A percentile compares a stretch with the other conserved stretches of the same genome.
phyloP scores from a whole-genome alignment of 2,888 invertebrate species.

The Stegophylla sp. region DNA sequence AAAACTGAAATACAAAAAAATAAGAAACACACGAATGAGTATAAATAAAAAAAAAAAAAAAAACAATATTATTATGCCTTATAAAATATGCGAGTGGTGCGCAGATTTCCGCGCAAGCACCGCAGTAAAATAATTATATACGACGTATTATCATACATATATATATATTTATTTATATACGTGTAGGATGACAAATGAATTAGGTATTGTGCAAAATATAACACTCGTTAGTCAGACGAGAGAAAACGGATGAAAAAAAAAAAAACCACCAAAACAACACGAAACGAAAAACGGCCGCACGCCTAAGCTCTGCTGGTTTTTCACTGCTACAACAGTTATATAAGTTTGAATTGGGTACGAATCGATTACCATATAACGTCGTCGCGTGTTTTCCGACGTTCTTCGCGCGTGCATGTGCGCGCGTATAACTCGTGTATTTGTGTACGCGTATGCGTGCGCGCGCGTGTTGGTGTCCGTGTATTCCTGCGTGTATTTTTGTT shows the following conservation, averaged over 20 bases:
- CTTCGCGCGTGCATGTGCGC: neutral
- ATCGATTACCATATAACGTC: conserved; percentile 38
- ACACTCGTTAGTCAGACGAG: neutral
- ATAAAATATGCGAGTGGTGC: neutral
- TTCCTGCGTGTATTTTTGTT: neutral
- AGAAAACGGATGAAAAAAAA: neutral
- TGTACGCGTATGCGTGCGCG: neutral
- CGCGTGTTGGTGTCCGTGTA: neutral
- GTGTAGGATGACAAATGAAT: neutral
- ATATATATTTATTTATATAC: neutral
- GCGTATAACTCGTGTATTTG: neutral
- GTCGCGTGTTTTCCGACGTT: conserved; percentile 37
- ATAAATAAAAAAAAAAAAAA: neutral
- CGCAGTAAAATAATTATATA: neutral
- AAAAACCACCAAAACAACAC: neutral
- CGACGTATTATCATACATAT: neutral
- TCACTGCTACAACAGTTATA: conserved; percentile 18
- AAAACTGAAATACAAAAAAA: conserved; percentile 52
- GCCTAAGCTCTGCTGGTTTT: conserved; percentile 12
- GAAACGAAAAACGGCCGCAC: neutral
- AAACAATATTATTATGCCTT: too few relatives aligned
- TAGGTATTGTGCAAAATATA: neutral
- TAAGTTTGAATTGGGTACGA: conserved; percentile 40
- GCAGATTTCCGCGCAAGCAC: conserved; percentile 5
- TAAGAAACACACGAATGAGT: conserved; percentile 2